Evolutionary conservation across 2,888 invertebrate genomes (phyloP).

Genomic region (Desoria tigrina): DNA sequence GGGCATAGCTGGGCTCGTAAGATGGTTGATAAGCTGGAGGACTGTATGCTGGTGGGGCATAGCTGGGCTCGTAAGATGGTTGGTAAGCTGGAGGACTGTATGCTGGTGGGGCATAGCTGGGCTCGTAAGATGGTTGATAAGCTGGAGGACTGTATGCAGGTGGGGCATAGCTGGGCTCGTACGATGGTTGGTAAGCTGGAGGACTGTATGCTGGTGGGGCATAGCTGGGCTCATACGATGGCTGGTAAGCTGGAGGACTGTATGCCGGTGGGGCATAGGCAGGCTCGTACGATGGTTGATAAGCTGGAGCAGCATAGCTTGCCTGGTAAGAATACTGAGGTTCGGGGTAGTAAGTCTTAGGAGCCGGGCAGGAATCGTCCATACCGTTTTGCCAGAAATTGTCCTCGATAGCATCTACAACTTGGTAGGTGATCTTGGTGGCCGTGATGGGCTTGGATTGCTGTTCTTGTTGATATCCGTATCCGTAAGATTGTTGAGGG

Average conservation of each 20-base stretch:
- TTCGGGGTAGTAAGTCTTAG: constrained; percentile 43
- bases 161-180: constrained; percentile 19
- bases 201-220: constrained; percentile 32
- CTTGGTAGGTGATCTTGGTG: constrained; percentile 40
- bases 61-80: background rate
- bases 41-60: constrained; percentile 16
- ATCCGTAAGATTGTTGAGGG: constrained; percentile 29
- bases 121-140: constrained; percentile 19
- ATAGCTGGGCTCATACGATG: constrained; percentile 27
- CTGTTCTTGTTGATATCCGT: constrained; percentile 39
- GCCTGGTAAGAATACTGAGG: constrained; percentile 32
- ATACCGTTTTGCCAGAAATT: constrained; percentile 43
- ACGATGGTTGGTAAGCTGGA: constrained; percentile 21
- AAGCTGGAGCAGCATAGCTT: constrained; percentile 25
- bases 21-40: constrained; percentile 13
- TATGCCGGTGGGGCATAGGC: constrained; percentile 18
- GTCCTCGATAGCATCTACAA: constrained; percentile 43
- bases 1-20: constrained; percentile 18
- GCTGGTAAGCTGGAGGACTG: constrained; percentile 21
- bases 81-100: constrained; percentile 12
- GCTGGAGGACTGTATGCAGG: constrained; percentile 4
- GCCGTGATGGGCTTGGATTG: constrained; percentile 48
- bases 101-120: constrained; percentile 18
- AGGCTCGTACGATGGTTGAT: constrained; percentile 26
- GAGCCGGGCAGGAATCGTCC: constrained; percentile 46